Evolutionary conservation across 2,888 invertebrate genomes (phyloP).

Genomic region (Drymonia ruficornis): DNA sequence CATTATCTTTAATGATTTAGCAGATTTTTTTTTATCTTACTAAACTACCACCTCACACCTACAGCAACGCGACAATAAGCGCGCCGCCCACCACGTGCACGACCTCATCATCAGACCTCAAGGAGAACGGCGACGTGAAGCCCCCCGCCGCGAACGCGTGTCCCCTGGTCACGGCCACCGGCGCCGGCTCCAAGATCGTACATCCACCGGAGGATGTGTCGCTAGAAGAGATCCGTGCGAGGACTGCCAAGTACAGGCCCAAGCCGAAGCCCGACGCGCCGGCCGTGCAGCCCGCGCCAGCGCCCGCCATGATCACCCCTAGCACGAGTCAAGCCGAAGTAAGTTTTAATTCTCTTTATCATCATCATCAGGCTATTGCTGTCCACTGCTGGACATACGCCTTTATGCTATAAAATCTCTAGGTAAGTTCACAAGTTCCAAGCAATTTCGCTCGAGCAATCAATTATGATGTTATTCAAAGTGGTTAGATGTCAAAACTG

Average conservation of each 20-base stretch:
- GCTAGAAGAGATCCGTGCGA: slow-evolving; percentile 92
- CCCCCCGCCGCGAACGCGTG: slow-evolving; percentile 69
- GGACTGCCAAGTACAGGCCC: slow-evolving; percentile 87
- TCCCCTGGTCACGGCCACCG: slow-evolving; percentile 89
- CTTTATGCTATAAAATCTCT: too few species aligned
- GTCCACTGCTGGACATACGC: too few species aligned
- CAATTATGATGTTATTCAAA: too few species aligned
- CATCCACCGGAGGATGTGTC: slow-evolving; percentile 98
- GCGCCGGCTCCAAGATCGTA: slow-evolving; percentile 94
- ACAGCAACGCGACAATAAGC: slow-evolving; percentile 90
- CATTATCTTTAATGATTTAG: too few species aligned
- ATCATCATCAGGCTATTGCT: too few species aligned
- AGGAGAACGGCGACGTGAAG: slow-evolving; percentile 76
- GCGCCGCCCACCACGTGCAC: slow-evolving; percentile 87
- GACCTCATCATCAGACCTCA: slow-evolving; percentile 57
- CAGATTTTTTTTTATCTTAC: too few species aligned
- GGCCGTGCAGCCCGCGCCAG: slow-evolving; percentile 34
- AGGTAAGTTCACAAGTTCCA: too few species aligned
- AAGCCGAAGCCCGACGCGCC: slow-evolving; percentile 63
- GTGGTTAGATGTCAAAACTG: too few species aligned
- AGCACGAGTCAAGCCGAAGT: slow-evolving; percentile 79
- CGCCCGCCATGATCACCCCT: slow-evolving; percentile 56
- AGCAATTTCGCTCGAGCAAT: too few species aligned
- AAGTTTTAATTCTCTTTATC: slow-evolving; percentile 40
- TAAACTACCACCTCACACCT: neutral